These are phyloP conservation scores for Argopecten irradians DNA, from an alignment of 1,140 invertebrate genomes.

Conservation along the genomic window DNA sequence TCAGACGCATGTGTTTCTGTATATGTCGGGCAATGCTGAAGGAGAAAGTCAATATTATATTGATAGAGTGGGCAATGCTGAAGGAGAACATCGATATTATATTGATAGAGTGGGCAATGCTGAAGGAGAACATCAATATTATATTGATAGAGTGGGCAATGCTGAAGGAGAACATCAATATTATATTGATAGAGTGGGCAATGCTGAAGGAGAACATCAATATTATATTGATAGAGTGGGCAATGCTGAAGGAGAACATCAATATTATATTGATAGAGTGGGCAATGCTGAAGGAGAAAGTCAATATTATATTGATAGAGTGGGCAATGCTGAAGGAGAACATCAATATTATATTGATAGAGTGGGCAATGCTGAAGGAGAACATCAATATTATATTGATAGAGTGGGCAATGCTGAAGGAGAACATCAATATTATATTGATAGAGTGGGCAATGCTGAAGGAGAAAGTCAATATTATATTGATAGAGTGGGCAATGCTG, in stretches of 20 bases:
- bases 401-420: slow-evolving; percentile 77
- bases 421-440: no score
- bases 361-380: slow-evolving; percentile 76
- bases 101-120: no score
- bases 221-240: no score
- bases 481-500: slow-evolving; percentile 78
- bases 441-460: slow-evolving; percentile 77
- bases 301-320: no score
- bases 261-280: no score
- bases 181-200: no score
- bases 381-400: no score
- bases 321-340: slow-evolving; percentile 75
- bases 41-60: no score
- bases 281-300: slow-evolving; percentile 74
- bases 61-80: slow-evolving; percentile 78
- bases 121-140: slow-evolving; percentile 61
- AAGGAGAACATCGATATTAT: no score
- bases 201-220: slow-evolving; percentile 72
- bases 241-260: slow-evolving; percentile 74
- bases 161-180: slow-evolving; percentile 67
- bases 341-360: no score
- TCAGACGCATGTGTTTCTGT: slow-evolving; percentile 77
- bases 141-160: no score
- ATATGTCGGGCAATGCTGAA: slow-evolving; percentile 78
- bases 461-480: no score